Evolutionary conservation across 2,113 vertebrate genomes (phyloP), one percentile per base, ranked within the genome.

Genomic region (Clarias batrachus): DNA sequence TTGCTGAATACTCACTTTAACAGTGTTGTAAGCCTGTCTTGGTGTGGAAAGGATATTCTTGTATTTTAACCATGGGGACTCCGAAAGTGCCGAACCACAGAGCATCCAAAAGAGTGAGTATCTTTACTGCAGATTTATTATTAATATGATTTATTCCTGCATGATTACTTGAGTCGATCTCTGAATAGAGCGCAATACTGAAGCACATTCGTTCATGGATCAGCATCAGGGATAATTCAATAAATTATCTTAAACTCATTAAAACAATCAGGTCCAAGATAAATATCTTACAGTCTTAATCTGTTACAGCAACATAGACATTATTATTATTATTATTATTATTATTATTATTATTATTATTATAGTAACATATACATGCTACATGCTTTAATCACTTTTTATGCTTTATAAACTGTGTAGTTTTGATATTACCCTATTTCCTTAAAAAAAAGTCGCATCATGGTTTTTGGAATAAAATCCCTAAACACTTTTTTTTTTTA

Each of bases 51-150:
- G 27, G 54, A 79, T 79, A 19, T 59, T 21, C 1, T 12, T 48
- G 5, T 48, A n/a, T 54, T 16, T 82, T n/a, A n/a, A 87, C 12
- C 30, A 90, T 90, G 86, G 89, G 85, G 37, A 81, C 76, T 86
- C 89, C 84, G 80, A 90, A 88, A 81, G 81, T 84, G 65, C 25
- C 86, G 25, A 90, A 25, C 76, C 86, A 84, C 70, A 82, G 87
- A 88, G 25, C 81, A 19, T 27, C 86, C n/a, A 88, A 41, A 77
- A 86, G 89, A 86, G 89, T 90, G 41, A 90, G 89, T 86, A 57
- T 7, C 52, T 37, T 77, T 17, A 17, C 74, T 77, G 0, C 21
- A 8, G 23, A 30, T 13, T 68, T 68, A 4, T 14, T 30, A 17
- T 68, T 16, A 2, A 11, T 21, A 70, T 60, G 4, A 17, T 59